Evolutionary conservation across 2,113 vertebrate species (phyloP).

Genomic region (Paratilapia polleni): DNA sequence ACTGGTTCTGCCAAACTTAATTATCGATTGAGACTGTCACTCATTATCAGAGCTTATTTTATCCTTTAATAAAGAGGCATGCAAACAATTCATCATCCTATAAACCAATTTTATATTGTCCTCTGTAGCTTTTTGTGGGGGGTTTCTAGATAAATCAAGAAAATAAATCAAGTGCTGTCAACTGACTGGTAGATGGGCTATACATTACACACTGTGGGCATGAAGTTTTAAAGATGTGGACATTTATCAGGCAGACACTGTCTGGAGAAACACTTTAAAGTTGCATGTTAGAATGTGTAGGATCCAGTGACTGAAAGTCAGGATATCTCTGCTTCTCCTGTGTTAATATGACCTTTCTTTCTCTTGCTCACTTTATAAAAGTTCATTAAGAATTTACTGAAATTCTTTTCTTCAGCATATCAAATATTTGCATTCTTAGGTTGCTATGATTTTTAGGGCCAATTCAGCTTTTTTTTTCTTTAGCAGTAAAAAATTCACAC

Average conservation of each 20-base stretch:
- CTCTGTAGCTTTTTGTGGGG: background rate
- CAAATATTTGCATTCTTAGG: background rate
- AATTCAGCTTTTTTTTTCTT: background rate
- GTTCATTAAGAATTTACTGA: background rate
- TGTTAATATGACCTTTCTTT: background rate
- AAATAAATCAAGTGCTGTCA: background rate
- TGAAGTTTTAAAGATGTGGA: no score
- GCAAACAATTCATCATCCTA: background rate
- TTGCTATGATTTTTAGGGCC: background rate
- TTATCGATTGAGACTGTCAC: background rate
- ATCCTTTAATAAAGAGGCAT: background rate
- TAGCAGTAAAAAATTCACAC: background rate
- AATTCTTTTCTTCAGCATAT: background rate
- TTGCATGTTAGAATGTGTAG: background rate
- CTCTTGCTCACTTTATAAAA: background rate
- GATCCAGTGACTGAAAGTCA: background rate
- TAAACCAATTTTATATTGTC: background rate
- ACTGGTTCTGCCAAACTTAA: background rate
- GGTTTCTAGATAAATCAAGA: background rate
- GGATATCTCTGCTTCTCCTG: background rate
- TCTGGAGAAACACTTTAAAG: conserved; percentile 1
- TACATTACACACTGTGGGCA: no score
- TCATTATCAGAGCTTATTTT: background rate
- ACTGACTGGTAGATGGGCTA: background rate
- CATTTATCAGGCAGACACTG: background rate